These are phyloP conservation scores for Lepus townsendii DNA, from an alignment of 2,797 vertebrate species.

Conservation along the genomic window DNA sequence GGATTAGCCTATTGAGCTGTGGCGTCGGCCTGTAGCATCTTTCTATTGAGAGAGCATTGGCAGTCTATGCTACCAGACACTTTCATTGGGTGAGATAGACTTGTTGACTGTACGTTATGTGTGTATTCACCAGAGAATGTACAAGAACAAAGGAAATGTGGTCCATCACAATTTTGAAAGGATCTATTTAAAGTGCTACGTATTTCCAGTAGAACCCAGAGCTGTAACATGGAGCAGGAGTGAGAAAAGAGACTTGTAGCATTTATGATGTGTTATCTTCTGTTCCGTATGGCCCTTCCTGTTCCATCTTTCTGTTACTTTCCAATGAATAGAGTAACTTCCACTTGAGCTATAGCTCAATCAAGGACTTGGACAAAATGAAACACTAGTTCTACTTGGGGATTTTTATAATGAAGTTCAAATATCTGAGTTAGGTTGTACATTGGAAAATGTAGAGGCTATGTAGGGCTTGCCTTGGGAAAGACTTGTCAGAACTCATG, in stretches of 20 bases:
- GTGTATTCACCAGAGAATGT: not conserved
- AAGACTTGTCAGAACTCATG: not conserved
- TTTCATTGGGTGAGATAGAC: not conserved
- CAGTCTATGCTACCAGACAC: not conserved
- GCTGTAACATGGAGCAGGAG: not conserved
- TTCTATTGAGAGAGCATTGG: conserved; percentile 26
- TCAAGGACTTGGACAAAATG: conserved; percentile 18
- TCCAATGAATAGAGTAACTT: not conserved
- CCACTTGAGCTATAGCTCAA: not conserved
- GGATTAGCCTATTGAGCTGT: no score
- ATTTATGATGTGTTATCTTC: not conserved
- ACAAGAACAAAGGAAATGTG: not conserved
- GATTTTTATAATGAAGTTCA: conserved; percentile 14
- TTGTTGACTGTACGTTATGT: not conserved
- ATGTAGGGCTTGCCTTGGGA: not conserved
- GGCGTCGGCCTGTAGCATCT: not conserved
- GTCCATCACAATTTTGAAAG: conserved; percentile 13
- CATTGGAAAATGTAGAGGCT: conserved; percentile 26
- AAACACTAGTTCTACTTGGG: not conserved
- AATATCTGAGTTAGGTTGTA: conserved; percentile 4
- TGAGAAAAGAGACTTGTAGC: conserved; percentile 7
- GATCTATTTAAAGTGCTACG: not conserved
- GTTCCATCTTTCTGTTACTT: not conserved
- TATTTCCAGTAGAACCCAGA: conserved; percentile 11
- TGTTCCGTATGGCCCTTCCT: not conserved